Evolutionary conservation across 2,888 invertebrate genomes (phyloP).

Genomic region (Drosophila seclusa): DNA sequence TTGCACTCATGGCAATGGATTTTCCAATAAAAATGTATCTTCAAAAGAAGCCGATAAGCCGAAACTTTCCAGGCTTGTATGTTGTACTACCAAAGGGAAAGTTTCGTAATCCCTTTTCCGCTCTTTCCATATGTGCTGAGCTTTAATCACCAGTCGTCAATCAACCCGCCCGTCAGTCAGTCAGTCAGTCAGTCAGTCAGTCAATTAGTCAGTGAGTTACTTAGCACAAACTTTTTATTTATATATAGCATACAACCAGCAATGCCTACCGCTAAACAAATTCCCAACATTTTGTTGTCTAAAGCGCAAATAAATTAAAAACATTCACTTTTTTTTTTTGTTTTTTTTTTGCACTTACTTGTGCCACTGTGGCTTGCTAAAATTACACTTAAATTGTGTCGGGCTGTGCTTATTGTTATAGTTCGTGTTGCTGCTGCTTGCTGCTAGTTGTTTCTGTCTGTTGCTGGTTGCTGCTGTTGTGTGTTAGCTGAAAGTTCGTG

Average conservation of each 20-base stretch:
- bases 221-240: neutral
- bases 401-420: constrained; percentile 24
- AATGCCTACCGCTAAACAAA: neutral
- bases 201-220: neutral
- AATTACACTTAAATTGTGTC: constrained; percentile 43
- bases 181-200: neutral
- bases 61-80: neutral
- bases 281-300: neutral
- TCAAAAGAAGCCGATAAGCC: neutral
- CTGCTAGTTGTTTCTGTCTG: constrained; percentile 29
- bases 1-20: neutral
- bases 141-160: neutral
- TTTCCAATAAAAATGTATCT: neutral
- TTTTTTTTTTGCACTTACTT: neutral
- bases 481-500: constrained; percentile 46
- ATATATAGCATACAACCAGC: neutral
- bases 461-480: constrained; percentile 14
- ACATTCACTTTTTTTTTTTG: neutral
- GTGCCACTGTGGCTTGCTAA: constrained; percentile 44
- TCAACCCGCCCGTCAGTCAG: neutral
- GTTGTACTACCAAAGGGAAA: neutral
- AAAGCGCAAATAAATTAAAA: neutral
- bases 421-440: constrained; percentile 10
- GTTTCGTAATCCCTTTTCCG: neutral
- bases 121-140: neutral